These are phyloP conservation scores for Cataglyphis rosenhaueri DNA, from an alignment of 2,888 invertebrate species.

Conservation along the genomic window DNA sequence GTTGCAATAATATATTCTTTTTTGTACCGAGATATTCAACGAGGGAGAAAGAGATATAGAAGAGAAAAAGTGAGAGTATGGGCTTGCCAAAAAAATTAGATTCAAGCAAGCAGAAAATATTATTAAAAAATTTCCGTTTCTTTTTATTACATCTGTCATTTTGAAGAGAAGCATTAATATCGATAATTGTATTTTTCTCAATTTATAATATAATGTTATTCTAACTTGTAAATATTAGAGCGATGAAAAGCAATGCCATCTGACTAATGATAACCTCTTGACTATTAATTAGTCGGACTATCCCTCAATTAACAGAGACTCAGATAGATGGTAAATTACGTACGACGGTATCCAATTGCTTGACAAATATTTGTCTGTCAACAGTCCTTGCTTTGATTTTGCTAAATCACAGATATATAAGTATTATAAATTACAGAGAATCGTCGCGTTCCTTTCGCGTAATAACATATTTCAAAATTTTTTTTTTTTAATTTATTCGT, in stretches of 20 bases:
- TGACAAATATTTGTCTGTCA: conserved; percentile 73
- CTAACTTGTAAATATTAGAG: not conserved
- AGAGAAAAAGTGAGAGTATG: not conserved
- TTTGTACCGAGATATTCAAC: not conserved
- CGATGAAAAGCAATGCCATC: conserved; percentile 13
- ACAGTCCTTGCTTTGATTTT: conserved; percentile 67
- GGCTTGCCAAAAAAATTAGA: not conserved
- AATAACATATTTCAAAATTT: too few species aligned
- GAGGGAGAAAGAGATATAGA: not conserved
- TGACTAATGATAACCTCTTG: conserved; percentile 56
- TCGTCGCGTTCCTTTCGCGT: not conserved
- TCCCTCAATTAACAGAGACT: conserved; percentile 68
- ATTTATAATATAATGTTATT: not conserved
- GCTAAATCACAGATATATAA: conserved; percentile 11
- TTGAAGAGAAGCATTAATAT: not conserved
- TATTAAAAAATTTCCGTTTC: not conserved
- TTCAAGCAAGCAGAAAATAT: not conserved
- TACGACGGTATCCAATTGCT: conserved; percentile 57
- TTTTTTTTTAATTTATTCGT: not conserved
- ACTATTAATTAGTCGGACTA: conserved; percentile 70
- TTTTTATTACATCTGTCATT: not conserved
- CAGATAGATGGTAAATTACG: conserved; percentile 69
- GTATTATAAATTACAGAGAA: not conserved
- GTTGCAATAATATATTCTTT: conserved; percentile 26
- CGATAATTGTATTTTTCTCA: not conserved